phyloP scores from a whole-genome alignment of 2,888 invertebrate genomes.

The Eristalinus aeneus region DNA sequence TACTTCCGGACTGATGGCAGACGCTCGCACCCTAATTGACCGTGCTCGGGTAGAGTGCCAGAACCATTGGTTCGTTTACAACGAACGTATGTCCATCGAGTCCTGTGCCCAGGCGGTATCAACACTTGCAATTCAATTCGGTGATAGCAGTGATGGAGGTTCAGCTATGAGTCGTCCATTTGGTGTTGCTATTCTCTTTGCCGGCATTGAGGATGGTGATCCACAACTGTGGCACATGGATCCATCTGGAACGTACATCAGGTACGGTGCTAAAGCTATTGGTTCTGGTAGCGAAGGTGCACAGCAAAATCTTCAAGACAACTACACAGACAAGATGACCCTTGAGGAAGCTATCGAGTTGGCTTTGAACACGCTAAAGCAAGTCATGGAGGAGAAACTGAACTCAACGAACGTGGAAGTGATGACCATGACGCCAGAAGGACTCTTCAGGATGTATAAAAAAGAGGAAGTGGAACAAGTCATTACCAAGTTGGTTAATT shows the following conservation, averaged over 20 bases:
- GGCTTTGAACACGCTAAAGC: conserved; percentile 96
- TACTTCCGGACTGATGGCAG: conserved; percentile 98
- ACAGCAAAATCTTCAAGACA: conserved; percentile 93
- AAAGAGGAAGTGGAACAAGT: conserved; percentile 95
- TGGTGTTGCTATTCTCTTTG: conserved; percentile 99
- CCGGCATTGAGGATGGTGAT: conserved; percentile 94
- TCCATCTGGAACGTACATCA: conserved; percentile 98
- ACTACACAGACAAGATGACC: conserved; percentile 92
- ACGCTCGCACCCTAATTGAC: conserved; percentile 96
- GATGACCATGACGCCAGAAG: conserved; percentile 93
- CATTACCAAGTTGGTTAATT: conserved; percentile 85
- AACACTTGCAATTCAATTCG: conserved; percentile 99
- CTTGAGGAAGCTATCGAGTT: conserved; percentile 95
- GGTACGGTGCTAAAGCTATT: conserved; percentile 99
- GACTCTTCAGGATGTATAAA: conserved; percentile 93
- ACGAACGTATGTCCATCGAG: conserved; percentile 97
- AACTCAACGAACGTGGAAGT: conserved; percentile 98
- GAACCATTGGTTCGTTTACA: conserved; percentile 99
- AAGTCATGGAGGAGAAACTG: conserved; percentile 99
- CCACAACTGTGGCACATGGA: conserved; percentile 99
- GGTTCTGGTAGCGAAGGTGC: conserved; percentile 99
- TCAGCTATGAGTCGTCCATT: conserved; percentile 98
- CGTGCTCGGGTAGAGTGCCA: conserved; percentile 97
- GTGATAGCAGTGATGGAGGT: conserved; percentile 98
- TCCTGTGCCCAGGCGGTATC: conserved; percentile 99